phyloP scores from a whole-genome alignment of 2,888 invertebrate species.

The Drosophila buzzatii region DNA sequence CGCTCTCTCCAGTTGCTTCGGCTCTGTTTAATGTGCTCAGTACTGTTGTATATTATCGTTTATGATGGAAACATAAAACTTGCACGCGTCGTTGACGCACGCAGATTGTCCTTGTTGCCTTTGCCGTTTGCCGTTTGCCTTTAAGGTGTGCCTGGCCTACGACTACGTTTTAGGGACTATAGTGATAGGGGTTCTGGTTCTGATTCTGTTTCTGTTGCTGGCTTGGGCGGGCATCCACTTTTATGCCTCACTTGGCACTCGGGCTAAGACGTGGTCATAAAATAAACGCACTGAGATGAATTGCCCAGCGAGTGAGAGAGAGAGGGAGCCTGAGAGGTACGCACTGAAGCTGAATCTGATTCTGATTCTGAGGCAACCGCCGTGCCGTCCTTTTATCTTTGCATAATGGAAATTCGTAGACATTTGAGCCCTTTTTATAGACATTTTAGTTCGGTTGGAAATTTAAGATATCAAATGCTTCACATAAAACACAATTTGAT shows the following conservation, averaged over 20 bases:
- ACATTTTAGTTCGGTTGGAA: constrained; percentile 41
- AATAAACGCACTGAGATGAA: constrained; percentile 67
- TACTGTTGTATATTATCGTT: constrained; percentile 68
- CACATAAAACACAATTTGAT: constrained; percentile 40
- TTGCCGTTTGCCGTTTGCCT: constrained; percentile 10
- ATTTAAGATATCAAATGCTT: constrained; percentile 31
- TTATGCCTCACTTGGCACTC: constrained; percentile 61
- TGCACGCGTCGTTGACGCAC: constrained; percentile 59
- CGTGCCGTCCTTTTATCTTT: constrained; percentile 46
- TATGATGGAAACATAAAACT: constrained; percentile 72
- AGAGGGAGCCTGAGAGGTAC: neutral
- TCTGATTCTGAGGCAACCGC: constrained; percentile 32
- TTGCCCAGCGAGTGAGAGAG: constrained; percentile 32
- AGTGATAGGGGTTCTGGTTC: constrained; percentile 6
- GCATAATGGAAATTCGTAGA: constrained; percentile 61
- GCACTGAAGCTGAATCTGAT: constrained; percentile 17
- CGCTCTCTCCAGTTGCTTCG: neutral
- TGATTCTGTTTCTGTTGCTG: neutral
- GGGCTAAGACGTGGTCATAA: constrained; percentile 53
- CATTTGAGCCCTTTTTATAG: constrained; percentile 66
- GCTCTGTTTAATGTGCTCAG: constrained; percentile 47
- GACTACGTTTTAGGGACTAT: constrained; percentile 8
- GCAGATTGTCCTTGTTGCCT: constrained; percentile 32
- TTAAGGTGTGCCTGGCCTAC: constrained; percentile 21
- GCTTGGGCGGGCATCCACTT: constrained; percentile 43